phyloP scores from a whole-genome alignment of 2,888 invertebrate species.

The Brenthis hecate region DNA sequence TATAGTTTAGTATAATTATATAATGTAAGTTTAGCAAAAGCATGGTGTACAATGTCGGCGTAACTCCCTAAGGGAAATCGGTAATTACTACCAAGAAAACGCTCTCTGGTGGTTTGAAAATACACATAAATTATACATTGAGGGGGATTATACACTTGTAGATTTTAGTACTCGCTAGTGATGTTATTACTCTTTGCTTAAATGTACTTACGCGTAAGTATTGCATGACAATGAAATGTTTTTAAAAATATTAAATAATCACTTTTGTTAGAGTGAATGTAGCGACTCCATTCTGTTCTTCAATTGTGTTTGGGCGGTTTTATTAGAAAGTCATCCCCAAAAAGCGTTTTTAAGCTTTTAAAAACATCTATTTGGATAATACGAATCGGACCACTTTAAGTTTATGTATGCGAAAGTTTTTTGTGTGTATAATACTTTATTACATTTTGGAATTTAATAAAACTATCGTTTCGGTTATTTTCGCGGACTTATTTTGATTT shows the following conservation, averaged over 20 bases:
- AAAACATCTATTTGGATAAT: too few species aligned
- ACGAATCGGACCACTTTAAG: too few species aligned
- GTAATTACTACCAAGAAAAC: constrained; percentile 34
- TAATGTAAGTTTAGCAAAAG: constrained; percentile 17
- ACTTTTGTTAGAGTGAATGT: constrained; percentile 8
- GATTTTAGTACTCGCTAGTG: constrained; percentile 21
- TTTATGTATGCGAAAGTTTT: too few species aligned
- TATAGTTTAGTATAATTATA: constrained; percentile 5
- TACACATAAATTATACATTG: constrained; percentile 23
- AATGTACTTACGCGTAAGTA: constrained; percentile 15
- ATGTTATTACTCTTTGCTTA: constrained; percentile 20
- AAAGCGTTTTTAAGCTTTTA: too few species aligned
- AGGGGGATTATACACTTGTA: constrained; percentile 17
- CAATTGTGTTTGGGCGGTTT: neutral
- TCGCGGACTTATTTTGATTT: too few species aligned
- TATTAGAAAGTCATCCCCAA: neutral
- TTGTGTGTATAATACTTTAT: too few species aligned
- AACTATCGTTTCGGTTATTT: too few species aligned
- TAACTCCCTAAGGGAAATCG: constrained; percentile 33
- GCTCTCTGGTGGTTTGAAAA: constrained; percentile 27
- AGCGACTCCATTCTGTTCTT: neutral
- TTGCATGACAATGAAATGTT: constrained; percentile 15
- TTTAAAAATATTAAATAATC: constrained; percentile 20
- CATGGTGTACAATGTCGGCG: constrained; percentile 19
- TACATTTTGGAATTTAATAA: too few species aligned